Percentiles rank a stretch among this genome's conserved stretches.
Conservation (phyloP, 2,888 invertebrate species). For the Proisotoma minuta region DNA sequence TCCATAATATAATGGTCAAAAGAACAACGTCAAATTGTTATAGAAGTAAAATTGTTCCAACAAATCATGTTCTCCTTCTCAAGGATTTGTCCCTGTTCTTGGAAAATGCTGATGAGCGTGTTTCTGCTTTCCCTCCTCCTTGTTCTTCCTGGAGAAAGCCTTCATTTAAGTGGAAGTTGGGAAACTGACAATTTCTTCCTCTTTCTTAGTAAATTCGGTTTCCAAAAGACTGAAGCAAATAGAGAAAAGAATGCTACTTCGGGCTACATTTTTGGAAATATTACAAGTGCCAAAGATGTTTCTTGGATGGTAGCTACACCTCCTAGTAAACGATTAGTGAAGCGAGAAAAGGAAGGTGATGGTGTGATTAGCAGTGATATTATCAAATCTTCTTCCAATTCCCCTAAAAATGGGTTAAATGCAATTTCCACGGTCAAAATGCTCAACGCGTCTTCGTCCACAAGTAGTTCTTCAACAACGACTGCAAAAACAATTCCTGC, state of each 20-base stretch:
- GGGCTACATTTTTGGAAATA: slow-evolving; percentile 94
- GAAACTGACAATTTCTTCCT: slow-evolving; percentile 67
- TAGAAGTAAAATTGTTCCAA: too few species aligned
- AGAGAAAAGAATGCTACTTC: slow-evolving; percentile 77
- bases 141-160: too few species aligned
- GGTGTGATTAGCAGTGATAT: background rate
- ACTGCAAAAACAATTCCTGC: slow-evolving; percentile 14
- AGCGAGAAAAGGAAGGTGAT: background rate
- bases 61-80: slow-evolving; percentile 1
- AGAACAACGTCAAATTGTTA: too few species aligned
- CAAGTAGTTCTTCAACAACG: background rate
- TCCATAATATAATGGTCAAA: too few species aligned
- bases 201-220: slow-evolving; percentile 91
- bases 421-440: background rate
- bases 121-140: background rate
- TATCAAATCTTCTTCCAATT: background rate
- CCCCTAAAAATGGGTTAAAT: background rate
- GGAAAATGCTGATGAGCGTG: background rate
- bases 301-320: background rate
- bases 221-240: slow-evolving; percentile 89
- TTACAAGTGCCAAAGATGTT: slow-evolving; percentile 56
- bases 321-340: background rate
- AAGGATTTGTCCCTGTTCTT: background rate
- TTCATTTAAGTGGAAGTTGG: slow-evolving; percentile 11
- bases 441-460: background rate